Conservation (phyloP, 1,140 invertebrate genomes). For the Procambarus virginalis region DNA sequence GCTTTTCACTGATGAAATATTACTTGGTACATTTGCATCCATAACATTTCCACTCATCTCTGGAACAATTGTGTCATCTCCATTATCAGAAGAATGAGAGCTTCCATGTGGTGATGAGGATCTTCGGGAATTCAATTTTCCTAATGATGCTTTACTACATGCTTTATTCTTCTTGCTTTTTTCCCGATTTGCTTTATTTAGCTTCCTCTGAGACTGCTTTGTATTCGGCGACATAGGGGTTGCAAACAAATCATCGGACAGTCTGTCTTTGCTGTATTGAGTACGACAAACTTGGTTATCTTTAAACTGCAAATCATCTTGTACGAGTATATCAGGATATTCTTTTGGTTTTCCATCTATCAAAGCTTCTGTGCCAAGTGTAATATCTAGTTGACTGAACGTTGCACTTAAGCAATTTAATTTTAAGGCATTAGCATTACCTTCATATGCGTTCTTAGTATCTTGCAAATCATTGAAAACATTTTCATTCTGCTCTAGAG, state of each 20-base stretch:
- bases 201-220: not conserved
- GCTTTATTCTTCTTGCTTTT: not conserved
- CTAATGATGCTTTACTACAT: not conserved
- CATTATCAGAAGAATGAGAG: not conserved
- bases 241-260: constrained; percentile 38
- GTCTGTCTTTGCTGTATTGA: not conserved
- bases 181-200: not conserved
- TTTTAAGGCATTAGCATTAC: not conserved
- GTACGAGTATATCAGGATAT: not conserved
- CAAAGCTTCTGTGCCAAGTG: constrained; percentile 44
- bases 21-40: not conserved
- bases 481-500: not conserved
- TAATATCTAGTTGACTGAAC: constrained; percentile 41
- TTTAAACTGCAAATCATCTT: not conserved
- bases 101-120: not conserved
- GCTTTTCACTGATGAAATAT: not conserved
- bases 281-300: not conserved
- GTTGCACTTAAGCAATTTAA: constrained; percentile 4
- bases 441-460: not conserved
- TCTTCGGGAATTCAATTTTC: not conserved
- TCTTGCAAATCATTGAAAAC: not conserved
- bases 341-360: constrained; percentile 12
- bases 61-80: not conserved
- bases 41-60: not conserved
- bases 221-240: not conserved